Base-by-base conservation (phyloP, 2,888 invertebrate species). In the Ormyrus nitidulus region DNA sequence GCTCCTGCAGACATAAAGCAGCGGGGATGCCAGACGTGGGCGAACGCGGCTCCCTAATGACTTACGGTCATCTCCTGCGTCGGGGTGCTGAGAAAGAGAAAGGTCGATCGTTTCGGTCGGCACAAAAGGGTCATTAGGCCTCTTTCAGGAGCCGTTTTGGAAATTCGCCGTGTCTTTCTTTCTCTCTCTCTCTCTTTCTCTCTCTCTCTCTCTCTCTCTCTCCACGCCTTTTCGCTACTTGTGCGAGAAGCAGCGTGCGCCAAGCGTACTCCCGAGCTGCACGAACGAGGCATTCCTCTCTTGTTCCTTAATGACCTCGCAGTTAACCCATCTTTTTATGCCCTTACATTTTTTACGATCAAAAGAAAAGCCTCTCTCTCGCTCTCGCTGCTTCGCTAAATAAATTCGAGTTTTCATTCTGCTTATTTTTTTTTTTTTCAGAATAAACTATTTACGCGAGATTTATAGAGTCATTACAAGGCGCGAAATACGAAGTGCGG, bases 1-100 rank as follows among this genome's bases (percentile, higher is more conserved):
- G 77, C 77, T 49, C 49, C 46, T n/a, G 64, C 44, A 64, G 83
- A 82, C 83, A 81, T 84, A 83, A 84, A 85, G 83, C 84, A 83
- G 83, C 83, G 79, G 84, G 84, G 82, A 84, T 83, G 80, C 84
- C 85, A 85, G 85, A 84, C 84, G 82, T 74, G 61, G 58, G 59
- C n/a, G 13, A 58, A n/a, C 46, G 56, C 44, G 9, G 82, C 65
- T 81, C 83, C 81, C 83, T 74, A 80, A 83, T 83, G 84, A 82
- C 84, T 83, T 77, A 83, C 83, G 84, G 83, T 84, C 84, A 83
- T 83, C 84, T 81, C 79, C 81, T 73, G 68, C 34, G 65, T 65
- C 77, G 73, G 59, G 13, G 49, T 5, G 49, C 9, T 34, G 44
- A 49, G 64, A 54, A 34, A 48, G 34, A 68, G 68, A 44, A 58